Evolutionary conservation across 2,888 invertebrate genomes (phyloP), one percentile per base, ranked within the genome.

Genomic region (Lepidocyrtoides sp.): DNA sequence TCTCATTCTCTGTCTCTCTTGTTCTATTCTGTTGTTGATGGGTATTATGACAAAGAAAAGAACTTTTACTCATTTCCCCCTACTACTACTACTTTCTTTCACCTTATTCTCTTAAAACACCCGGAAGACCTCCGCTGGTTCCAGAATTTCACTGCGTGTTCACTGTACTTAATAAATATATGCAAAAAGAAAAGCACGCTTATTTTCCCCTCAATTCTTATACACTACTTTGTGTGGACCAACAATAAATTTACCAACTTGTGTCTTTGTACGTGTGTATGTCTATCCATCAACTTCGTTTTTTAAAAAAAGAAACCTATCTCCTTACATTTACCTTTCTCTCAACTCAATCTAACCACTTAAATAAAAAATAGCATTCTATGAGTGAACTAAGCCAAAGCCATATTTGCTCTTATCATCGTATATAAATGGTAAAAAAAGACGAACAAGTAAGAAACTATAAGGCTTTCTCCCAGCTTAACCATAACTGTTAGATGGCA

Each of bases 71-170:
- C n/a, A n/a, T n/a, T n/a, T n/a, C 63, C 36, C 36, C 3, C 7
- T 36, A 7, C 36, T 36, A 7, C 36, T 36, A 7, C 36, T 36
- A 7, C 36, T 81, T 44, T 77, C 86, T 32, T 86, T 87, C 32
- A 63, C 86, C 79, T 48, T 60, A 77, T 75, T 79, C 69, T 89
- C 83, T 83, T 89, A 89, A 87, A 84, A 79, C 85, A 85, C 90
- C 84, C 90, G 90, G 90, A 90, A 90, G 90, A 90, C 90, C 79
- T 51, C 90, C 44, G 23, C 41, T 26, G 51, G 44, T 29, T 57
- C 60, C 41, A 82, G 26, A 63, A 63, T 60, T 75, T 75, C 75
- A 32, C 32, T 32, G 32, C 36, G 36, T 36, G 36, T 36, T 36
- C 36, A 7, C 36, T 57, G 57, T 51, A 51, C 44, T 44, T n/a